Percentiles rank a stretch among this genome's conserved stretches.
These are phyloP conservation scores for Sycobia sp. DNA, from an alignment of 1,140 invertebrate species.

Conservation along the genomic window DNA sequence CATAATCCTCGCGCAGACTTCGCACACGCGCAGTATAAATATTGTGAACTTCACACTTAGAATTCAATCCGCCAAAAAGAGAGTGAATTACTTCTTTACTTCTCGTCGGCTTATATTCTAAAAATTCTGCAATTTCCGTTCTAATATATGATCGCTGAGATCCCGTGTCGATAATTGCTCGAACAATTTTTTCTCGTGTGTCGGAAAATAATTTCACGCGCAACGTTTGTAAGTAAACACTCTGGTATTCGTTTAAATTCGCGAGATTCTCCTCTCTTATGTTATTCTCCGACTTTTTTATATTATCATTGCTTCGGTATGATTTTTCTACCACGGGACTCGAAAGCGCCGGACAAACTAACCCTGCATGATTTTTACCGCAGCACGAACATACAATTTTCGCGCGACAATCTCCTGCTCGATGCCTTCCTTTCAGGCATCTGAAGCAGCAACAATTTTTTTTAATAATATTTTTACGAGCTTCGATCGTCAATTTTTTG, in stretches of 20 bases:
- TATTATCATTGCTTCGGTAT: neutral
- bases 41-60: slow-evolving; percentile 18
- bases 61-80: slow-evolving; percentile 33
- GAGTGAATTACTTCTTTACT: slow-evolving; percentile 22
- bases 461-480: slow-evolving; percentile 28
- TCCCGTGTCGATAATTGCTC: slow-evolving; percentile 35
- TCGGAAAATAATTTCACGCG: slow-evolving; percentile 31
- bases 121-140: slow-evolving; percentile 25
- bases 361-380: slow-evolving; percentile 19
- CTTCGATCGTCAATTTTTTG: slow-evolving; percentile 28
- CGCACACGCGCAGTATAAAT: slow-evolving; percentile 29
- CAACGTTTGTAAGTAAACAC: slow-evolving; percentile 38
- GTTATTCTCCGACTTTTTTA: neutral
- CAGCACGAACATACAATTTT: slow-evolving; percentile 34
- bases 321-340: neutral
- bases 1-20: slow-evolving; percentile 23
- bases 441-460: slow-evolving; percentile 29
- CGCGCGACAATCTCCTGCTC: slow-evolving; percentile 13
- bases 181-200: slow-evolving; percentile 24
- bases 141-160: slow-evolving; percentile 40
- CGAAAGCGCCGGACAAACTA: slow-evolving; percentile 21
- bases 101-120: slow-evolving; percentile 27
- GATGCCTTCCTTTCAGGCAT: slow-evolving; percentile 30
- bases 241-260: slow-evolving; percentile 25
- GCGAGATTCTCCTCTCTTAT: slow-evolving; percentile 24